Evolutionary conservation across 2,113 vertebrate genomes (phyloP).

Genomic region (Plecotus auritus): DNA sequence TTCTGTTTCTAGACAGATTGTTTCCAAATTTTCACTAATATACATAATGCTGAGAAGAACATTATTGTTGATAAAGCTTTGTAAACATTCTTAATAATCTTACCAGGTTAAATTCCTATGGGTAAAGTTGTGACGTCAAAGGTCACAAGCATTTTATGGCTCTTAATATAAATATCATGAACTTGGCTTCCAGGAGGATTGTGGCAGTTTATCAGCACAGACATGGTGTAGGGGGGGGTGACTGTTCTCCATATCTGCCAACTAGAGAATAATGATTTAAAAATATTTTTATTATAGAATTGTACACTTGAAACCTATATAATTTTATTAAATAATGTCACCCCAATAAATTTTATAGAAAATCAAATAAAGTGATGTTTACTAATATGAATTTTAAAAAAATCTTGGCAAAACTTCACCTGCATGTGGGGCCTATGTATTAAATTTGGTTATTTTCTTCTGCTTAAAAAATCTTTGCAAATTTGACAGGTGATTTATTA

Average conservation of each 20-base stretch:
- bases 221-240: background rate
- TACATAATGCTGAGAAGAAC: background rate
- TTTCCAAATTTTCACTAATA: background rate
- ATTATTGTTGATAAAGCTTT: background rate
- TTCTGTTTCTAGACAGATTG: background rate
- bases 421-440: no score
- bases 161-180: background rate
- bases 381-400: background rate
- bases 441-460: no score
- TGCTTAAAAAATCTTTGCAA: background rate
- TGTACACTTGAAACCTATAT: background rate
- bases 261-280: background rate
- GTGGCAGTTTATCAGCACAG: background rate
- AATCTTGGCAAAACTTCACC: no score
- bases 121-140: background rate
- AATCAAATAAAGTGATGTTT: background rate
- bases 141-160: background rate
- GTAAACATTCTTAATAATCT: background rate
- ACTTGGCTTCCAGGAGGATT: background rate
- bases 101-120: conserved; percentile 5
- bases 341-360: background rate
- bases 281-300: background rate
- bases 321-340: background rate
- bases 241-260: background rate
- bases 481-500: conserved; percentile 10